Evolutionary conservation across 2,797 vertebrate species (phyloP), one percentile per base, ranked within the genome.

Genomic region (Falco berigora): DNA sequence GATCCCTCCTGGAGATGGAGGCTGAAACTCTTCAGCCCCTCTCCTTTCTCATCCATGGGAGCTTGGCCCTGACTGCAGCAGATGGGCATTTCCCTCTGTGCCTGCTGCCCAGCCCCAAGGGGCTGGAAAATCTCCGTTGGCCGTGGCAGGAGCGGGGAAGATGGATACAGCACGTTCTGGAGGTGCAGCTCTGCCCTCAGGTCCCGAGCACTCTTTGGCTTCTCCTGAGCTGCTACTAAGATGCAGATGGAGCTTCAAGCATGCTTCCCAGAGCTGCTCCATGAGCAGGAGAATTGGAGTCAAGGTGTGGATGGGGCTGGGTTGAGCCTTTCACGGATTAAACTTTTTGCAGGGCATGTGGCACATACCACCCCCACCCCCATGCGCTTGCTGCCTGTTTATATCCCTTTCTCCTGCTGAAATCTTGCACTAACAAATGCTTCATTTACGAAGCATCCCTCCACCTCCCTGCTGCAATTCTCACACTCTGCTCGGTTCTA

Each of bases 391-490:
- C 55, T 94, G 55, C 15, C 62, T 32, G 46, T 71, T 87, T 61
- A 24, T 34, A 56, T 36, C 67, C 23, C 47, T 25, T 81, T 66
- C 44, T 79, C 34, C 69, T 44, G 19, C n/a, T 71, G 80, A 61
- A 73, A 61, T 32, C 63, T 75, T 22, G 12, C 59, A 55, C 42
- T 27, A 38, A 55, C 27, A 38, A 76, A 80, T n/a, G 25, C 32
- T 75, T 86, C 64, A 59, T 90, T 95, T 68, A 83, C 40, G 72
- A 91, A 91, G 8, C 34, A 44, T 42, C 69, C 59, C 42, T 58
- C 73, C 73, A 38, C 28, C 46, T 63, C 73, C 36, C 10, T 6
- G 7, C 59, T 64, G 86, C 86, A 92, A 68, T 85, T 90, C 80
- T 94, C 93, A 95, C 0, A 1, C 74, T 87, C 53, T 64, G 34